Base-by-base conservation (phyloP, 2,797 vertebrate species). In the Parauchenoglanis punctatus region DNA sequence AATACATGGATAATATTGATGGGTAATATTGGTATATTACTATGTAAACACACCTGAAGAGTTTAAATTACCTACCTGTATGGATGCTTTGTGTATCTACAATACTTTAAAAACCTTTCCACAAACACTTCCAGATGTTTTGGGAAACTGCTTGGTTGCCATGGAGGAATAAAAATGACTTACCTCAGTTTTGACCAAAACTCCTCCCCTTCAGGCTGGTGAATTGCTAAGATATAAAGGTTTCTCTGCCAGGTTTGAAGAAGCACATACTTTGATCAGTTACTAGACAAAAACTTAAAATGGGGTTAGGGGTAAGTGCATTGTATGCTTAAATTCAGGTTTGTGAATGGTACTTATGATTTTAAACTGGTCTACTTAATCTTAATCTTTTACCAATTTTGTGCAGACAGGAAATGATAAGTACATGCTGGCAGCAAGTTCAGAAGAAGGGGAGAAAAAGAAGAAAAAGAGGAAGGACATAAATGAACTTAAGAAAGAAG, bases 401-500 rank as follows among this genome's bases (percentile, higher is more conserved):
- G 77, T 3, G 18, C 89, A 99, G 98, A 96, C 92, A 90, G 98
- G 98, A 93, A 97, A 97, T 92, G 98, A 99, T 91, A 97, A 98
- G 0, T 99, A 99, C 95, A 96, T 97, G 58, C 94, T 97, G 81
- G 97, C 98, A 0, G 94, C 97, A 0, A 98, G 97, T 3, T 97
- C 98, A 0, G 98, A 99, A 68, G 92, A 96, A 82, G 92, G 89
- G 1, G 35, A 95, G 1, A 96, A 93, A 23, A 97, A 96, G 70
- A 93, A 93, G 25, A 93, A 93, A 73, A 95, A 95, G 65, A 96
- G 96, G 15, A 97, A 90, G 93, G 97, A 99, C 70, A 97, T 99
- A 96, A 97, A 98, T 0, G 98, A 99, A 0, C 95, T 99, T 88
- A 99, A 99, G 92, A 99, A 99, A 92, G 98, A 99, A 93, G 98